Base-by-base conservation (phyloP, 2,888 invertebrate species). In the Rugalucina vietnamica region DNA sequence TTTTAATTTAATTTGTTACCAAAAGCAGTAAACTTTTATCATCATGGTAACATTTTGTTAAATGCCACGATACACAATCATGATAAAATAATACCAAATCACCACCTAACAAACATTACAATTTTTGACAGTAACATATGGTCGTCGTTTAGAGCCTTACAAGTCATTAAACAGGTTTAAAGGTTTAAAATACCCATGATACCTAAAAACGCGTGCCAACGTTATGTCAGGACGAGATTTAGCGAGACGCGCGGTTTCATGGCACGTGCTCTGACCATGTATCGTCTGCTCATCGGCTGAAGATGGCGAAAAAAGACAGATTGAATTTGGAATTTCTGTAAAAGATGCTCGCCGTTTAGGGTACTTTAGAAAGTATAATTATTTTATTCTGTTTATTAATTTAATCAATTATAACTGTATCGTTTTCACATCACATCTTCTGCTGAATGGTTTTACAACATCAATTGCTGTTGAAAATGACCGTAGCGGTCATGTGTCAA, bases 211-310 rank as follows among this genome's bases (percentile, higher is more conserved):
- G 72, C 83, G 76, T 76, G 79, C 54, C 69, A 60, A 32, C 76
- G 57, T 79, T 82, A 27, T 69, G 50, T 70, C 57, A 27, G 4
- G 36, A 39, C 75, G 50, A 54, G 34, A 75, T 70, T 50, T 78
- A 69, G 32, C 73, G 37, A 65, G 43, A 36, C 36, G 70, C 43
- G 65, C 57, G 78, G 43, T 36, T 57, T 54, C 21, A 24, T 21
- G 10, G 37, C 86, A 76, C 82, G 86, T 83, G 86, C 39, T 39
- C 43, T 79, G 60, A 60, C 76, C 82, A 50, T 65, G 50, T 60
- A 76, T 75, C 71, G 78, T 80, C 86, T 86, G 86, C 65, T 43
- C 27, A 18, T 18, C 34, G 65, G 65, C 34, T 65, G 34, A 34
- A 34, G 12, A 21, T 34, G 12, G 27, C n/a, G 2, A 73, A 5